Percentiles rank a stretch among this genome's conserved stretches.
Evolutionary conservation across 64 coral and sea anemone genomes (phyloP).

Genomic region (Acropora tenuis): DNA sequence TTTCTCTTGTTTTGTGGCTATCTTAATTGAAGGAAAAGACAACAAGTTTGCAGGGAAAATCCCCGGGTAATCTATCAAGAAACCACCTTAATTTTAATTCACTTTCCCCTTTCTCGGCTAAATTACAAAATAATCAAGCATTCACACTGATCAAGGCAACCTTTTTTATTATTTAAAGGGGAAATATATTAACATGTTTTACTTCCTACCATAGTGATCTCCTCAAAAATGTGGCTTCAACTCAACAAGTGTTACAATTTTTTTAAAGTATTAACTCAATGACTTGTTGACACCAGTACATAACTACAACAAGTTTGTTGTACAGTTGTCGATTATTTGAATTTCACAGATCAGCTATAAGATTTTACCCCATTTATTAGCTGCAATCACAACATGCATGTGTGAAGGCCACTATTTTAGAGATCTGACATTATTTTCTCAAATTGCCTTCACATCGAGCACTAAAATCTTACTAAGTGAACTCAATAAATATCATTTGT

Average conservation of each 20-base stretch:
- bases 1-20: neutral
- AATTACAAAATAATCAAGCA: neutral
- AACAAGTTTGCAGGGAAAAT: neutral
- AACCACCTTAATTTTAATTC: neutral
- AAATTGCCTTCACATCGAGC: neutral
- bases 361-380: too few relatives aligned
- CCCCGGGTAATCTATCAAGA: neutral
- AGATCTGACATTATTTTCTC: neutral
- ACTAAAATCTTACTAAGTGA: neutral
- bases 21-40: neutral
- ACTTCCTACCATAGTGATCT: too few relatives aligned
- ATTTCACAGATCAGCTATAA: too few relatives aligned
- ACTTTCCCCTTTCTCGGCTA: neutral
- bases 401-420: too few relatives aligned
- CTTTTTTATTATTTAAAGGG: neutral
- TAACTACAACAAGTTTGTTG: too few relatives aligned
- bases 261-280: too few relatives aligned
- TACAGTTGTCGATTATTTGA: too few relatives aligned
- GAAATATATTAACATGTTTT: neutral
- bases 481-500: slow-evolving; percentile 25
- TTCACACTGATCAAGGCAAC: neutral
- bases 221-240: neutral
- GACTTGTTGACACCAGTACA: too few relatives aligned
- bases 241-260: neutral
- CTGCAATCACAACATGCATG: too few relatives aligned